Base-by-base conservation (phyloP, 2,888 invertebrate genomes). In the Hymenopus coronatus region DNA sequence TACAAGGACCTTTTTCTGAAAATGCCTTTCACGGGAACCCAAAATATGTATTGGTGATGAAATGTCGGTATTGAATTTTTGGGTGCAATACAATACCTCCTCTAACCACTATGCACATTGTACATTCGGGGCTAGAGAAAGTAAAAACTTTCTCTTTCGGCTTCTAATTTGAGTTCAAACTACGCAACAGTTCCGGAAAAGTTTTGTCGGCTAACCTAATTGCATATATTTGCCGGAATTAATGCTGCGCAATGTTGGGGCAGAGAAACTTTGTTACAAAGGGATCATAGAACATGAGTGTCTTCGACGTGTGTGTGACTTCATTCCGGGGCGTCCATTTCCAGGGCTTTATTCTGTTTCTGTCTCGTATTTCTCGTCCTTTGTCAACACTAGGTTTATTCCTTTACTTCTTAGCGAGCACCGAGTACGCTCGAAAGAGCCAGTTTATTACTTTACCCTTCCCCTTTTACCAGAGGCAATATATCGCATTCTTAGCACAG, bases 361-460 rank as follows among this genome's bases (percentile, higher is more conserved):
- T 84, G 40, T 84, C 33, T 84, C 25, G 83, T 25, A 33, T 40
- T 28, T 33, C 25, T 83, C 84, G 30, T 84, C 84, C 84, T 84
- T n/a, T 84, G 84, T 33, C 30, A 84, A 84, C 84, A 84, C n/a
- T 30, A 84, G 84, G n/a, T 84, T 84, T 40, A 84, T 84, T 84
- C 84, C 33, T 25, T 84, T 84, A 84, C 30, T 84, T 27, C n/a
- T 25, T 70, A 70, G 54, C 54, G 20, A 25, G 25, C 20, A 20
- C 54, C 40, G 25, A 30, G 30, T 25, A 84, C 84, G 33, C 84
- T 33, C 40, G 33, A 33, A 14, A 84, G 33, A 84, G 84, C n/a
- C 30, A 84, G 40, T 84, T 84, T 70, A 70, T 70, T 70, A 70
- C 54, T 70, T 70, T 70, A 20, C 20, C 54, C 15, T 70, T 70